Percentiles rank a stretch among this genome's conserved stretches.
Conservation (phyloP, 1,140 invertebrate species). For the Drosophila neocordata region DNA sequence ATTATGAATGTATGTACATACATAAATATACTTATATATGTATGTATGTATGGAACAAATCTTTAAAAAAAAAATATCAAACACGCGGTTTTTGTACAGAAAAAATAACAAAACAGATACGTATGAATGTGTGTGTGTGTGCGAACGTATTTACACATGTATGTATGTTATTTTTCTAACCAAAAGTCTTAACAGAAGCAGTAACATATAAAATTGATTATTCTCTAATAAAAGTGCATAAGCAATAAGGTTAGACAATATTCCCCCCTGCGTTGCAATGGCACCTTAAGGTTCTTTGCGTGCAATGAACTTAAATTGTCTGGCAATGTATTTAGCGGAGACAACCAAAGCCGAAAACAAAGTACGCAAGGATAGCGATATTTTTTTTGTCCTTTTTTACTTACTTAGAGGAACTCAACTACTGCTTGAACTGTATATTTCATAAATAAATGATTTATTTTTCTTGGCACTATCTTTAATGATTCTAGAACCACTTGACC, state of each 20-base stretch:
- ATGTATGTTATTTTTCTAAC: conserved; percentile 12
- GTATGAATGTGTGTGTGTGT: background rate
- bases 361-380: background rate
- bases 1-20: too few relatives aligned
- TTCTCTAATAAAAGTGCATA: too few relatives aligned
- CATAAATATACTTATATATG: conserved; percentile 3
- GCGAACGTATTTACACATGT: background rate
- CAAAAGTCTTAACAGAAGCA: background rate
- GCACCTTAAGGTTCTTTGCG: background rate
- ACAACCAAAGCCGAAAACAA: background rate
- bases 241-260: too few relatives aligned
- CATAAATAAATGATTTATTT: background rate
- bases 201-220: background rate
- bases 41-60: background rate
- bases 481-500: conserved; percentile 1
- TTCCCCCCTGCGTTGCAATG: background rate
- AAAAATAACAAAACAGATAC: background rate
- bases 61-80: background rate
- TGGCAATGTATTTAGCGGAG: background rate
- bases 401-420: background rate
- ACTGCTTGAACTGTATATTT: background rate
- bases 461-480: background rate
- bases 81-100: background rate
- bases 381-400: conserved; percentile 21
- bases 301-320: background rate